Percentiles rank a stretch among this genome's conserved stretches.
These are phyloP conservation scores for Saccopteryx bilineata DNA, from an alignment of 2,113 vertebrate species.

Conservation along the genomic window DNA sequence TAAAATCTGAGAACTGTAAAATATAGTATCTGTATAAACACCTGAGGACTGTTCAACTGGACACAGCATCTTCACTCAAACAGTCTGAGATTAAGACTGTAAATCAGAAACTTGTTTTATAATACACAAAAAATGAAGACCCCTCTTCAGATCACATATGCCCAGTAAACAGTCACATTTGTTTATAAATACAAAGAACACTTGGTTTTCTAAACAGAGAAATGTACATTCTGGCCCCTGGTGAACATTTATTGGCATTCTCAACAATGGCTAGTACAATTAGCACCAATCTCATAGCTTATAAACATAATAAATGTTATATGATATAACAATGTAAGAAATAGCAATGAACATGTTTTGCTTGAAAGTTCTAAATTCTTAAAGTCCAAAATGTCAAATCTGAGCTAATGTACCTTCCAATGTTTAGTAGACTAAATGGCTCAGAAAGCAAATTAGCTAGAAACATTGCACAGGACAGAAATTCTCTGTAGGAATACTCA, in stretches of 20 bases:
- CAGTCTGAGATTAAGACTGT: constrained; percentile 84
- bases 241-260: constrained; percentile 89
- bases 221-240: constrained; percentile 92
- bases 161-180: constrained; percentile 84
- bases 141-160: constrained; percentile 84
- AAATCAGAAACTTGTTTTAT: constrained; percentile 88
- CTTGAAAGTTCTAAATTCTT: constrained; percentile 57
- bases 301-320: constrained; percentile 78
- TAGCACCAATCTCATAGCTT: constrained; percentile 78
- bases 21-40: constrained; percentile 85
- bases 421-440: constrained; percentile 73
- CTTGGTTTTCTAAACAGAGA: constrained; percentile 91
- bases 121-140: constrained; percentile 87
- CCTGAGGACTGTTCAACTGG: constrained; percentile 91
- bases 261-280: constrained; percentile 83
- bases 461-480: constrained; percentile 84
- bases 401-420: constrained; percentile 72
- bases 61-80: constrained; percentile 87
- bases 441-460: constrained; percentile 78
- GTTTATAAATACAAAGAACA: constrained; percentile 86
- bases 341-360: background rate
- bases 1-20: constrained; percentile 53
- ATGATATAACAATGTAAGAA: constrained; percentile 59
- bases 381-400: constrained; percentile 54
- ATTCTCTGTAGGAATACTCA: constrained; percentile 65